Base-by-base conservation (phyloP, 2,888 invertebrate genomes). In the Mythimna lalbum region DNA sequence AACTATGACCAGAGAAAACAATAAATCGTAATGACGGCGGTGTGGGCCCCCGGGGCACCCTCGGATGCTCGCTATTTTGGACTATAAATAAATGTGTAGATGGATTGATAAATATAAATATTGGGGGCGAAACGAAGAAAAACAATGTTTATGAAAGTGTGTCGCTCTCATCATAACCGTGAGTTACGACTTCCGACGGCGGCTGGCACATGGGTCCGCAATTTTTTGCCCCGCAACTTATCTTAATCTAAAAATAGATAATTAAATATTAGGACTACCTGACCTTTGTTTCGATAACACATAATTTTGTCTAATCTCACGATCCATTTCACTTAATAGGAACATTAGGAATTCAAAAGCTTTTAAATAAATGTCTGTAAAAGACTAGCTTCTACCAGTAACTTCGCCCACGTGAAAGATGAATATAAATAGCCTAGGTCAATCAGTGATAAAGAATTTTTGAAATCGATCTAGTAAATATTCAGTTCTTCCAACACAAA, bases 21-120 rank as follows among this genome's bases (percentile, higher is more conserved):
- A 96, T 96, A 95, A 96, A 95, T 96, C 91, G 93, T 93, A 94
- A 94, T 93, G 95, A 95, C 92, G 91, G 93, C 89, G 88, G 89
- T 90, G 92, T 93, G 89, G 89, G 90, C 93, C 94, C 93, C 94
- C 86, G 87, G 93, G 93, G 94, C 93, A 93, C 95, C 95, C 95
- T 94, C 92, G 90, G 93, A 93, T 92, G 93, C 93, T 93, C 93
- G 94, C 95, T 94, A 95, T 95, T 95, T 93, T 93, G 90, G 90
- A 94, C 95, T 95, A 95, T 95, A 96, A 95, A 95, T 95, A 95
- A 95, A 95, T 95, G 95, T 94, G 95, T 95, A 96, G 95, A 96
- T 95, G 95, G 94, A 95, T 95, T 96, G 95, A 96, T 96, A 95
- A 96, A 96, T 95, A 96, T 95, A 96, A 96, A 96, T 95, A 96